These are phyloP conservation scores for Gastrophysa polygoni DNA, from an alignment of 2,888 invertebrate species.

Conservation along the genomic window DNA sequence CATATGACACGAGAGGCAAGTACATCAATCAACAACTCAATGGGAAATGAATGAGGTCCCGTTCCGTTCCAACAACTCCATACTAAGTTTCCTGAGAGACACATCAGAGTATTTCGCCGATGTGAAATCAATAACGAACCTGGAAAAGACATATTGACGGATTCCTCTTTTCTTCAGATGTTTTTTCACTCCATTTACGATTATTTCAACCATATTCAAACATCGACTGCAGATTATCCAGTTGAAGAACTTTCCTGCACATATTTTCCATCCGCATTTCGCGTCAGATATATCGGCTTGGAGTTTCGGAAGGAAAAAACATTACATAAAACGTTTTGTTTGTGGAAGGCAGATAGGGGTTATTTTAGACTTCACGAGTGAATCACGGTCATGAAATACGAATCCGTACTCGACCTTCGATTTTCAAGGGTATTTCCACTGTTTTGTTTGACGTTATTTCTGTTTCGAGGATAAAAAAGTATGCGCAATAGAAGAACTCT, in stretches of 20 bases:
- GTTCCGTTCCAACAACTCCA: no score
- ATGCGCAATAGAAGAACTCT: no score
- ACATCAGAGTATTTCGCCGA: no score
- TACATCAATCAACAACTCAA: no score
- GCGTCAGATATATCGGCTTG: background rate
- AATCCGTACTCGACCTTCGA: background rate
- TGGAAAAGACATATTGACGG: background rate
- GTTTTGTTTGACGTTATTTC: no score
- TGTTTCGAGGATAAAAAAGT: no score
- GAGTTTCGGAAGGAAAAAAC: background rate
- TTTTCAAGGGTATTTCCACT: no score
- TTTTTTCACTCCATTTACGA: slow-evolving; percentile 13
- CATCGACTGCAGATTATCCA: slow-evolving; percentile 15
- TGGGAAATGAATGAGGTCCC: no score
- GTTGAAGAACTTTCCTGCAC: slow-evolving; percentile 3
- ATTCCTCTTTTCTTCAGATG: background rate
- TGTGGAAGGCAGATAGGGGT: background rate
- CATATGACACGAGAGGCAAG: no score
- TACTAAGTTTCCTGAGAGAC: no score
- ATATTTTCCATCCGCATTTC: slow-evolving; percentile 6
- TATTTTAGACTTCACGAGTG: background rate
- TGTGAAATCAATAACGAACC: background rate
- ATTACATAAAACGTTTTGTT: background rate
- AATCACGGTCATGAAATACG: background rate
- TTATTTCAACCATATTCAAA: slow-evolving; percentile 8